A percentile compares a stretch with the other conserved stretches of the same genome.
Evolutionary conservation across 2,113 vertebrate genomes (phyloP).

Genomic region (Bos indicus): DNA sequence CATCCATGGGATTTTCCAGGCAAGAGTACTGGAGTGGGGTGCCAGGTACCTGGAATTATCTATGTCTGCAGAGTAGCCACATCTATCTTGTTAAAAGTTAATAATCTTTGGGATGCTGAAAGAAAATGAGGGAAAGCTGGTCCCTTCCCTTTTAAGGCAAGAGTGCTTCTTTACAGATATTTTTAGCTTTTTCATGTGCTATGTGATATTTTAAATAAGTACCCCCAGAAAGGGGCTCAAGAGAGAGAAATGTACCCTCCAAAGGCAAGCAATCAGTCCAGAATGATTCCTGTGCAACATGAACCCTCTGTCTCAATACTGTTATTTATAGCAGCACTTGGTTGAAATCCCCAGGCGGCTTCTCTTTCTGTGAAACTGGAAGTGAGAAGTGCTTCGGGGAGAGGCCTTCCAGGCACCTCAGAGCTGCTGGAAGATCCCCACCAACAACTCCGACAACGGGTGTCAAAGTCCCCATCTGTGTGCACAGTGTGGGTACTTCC

Average conservation of each 20-base stretch:
- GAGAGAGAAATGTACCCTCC: neutral
- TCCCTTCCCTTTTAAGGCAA: neutral
- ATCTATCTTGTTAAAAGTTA: neutral
- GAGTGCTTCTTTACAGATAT: neutral
- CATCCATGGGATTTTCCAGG: no score
- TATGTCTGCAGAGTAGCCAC: no score
- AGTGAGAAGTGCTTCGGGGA: neutral
- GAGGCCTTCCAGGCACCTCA: neutral
- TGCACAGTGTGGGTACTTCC: neutral
- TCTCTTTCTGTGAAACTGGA: conserved; percentile 2
- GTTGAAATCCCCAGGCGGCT: neutral
- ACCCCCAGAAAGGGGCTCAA: neutral
- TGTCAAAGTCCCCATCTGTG: conserved; percentile 41
- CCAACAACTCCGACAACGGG: neutral
- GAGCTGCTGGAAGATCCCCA: neutral
- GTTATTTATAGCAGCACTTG: conserved; percentile 12
- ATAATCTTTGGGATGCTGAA: neutral
- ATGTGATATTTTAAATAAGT: conserved; percentile 21
- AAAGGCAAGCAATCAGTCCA: neutral
- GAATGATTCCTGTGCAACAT: neutral
- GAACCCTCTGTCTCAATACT: neutral
- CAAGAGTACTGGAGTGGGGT: no score
- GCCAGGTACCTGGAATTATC: neutral
- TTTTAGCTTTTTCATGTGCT: neutral
- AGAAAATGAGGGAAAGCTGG: neutral